phyloP scores from a whole-genome alignment of 2,888 invertebrate species.

The Aromia moschata region DNA sequence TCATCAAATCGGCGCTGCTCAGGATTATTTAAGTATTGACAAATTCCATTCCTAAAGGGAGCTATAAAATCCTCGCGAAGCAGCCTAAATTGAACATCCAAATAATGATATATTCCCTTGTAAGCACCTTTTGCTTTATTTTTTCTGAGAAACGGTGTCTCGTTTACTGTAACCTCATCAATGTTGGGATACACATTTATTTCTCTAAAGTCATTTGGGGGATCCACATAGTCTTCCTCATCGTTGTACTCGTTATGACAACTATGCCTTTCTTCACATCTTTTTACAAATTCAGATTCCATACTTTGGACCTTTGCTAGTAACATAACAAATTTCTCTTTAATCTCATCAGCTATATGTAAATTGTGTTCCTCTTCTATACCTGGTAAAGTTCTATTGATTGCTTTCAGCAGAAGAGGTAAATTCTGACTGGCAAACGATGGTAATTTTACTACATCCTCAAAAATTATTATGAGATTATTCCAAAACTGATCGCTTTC shows the following conservation, averaged over 20 bases:
- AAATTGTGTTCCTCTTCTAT: conserved; percentile 34
- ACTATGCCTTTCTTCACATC: neutral
- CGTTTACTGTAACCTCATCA: conserved; percentile 56
- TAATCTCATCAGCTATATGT: conserved; percentile 35
- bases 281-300: neutral
- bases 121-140: conserved; percentile 73
- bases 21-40: conserved; percentile 41
- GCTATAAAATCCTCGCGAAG: conserved; percentile 82
- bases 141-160: conserved; percentile 64
- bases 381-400: conserved; percentile 26
- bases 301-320: neutral
- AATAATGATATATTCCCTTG: conserved; percentile 73
- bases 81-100: conserved; percentile 81
- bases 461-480: conserved; percentile 27
- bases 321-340: conserved; percentile 11
- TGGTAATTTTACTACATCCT: conserved; percentile 26
- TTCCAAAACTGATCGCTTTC: conserved; percentile 38
- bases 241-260: neutral
- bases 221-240: conserved; percentile 22
- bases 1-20: conserved; percentile 35
- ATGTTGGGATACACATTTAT: conserved; percentile 66
- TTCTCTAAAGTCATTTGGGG: conserved; percentile 64
- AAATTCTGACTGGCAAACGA: conserved; percentile 25
- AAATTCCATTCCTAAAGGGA: conserved; percentile 75
- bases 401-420: conserved; percentile 26